Evolutionary conservation across 2,113 vertebrate genomes (phyloP).

Genomic region (Ammodytes marinus): DNA sequence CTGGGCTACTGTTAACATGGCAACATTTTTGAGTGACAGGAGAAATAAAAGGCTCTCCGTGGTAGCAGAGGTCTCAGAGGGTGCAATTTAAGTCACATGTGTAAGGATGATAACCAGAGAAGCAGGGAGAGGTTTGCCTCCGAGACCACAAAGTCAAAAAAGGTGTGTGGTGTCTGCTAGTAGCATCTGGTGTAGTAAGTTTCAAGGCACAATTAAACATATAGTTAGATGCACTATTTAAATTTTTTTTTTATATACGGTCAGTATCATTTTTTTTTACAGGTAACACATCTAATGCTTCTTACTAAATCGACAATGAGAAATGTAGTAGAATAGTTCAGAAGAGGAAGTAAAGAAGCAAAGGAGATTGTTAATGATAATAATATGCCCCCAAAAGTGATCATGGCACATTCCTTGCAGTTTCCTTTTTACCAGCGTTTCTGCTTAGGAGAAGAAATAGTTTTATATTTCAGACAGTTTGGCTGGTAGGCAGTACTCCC

Average conservation of each 20-base stretch:
- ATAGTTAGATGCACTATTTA: no score
- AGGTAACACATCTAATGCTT: no score
- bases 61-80: constrained; percentile 13
- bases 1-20: constrained; percentile 32
- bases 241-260: not conserved
- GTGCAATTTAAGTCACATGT: constrained; percentile 29
- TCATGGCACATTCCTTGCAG: constrained; percentile 4
- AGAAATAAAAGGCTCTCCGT: constrained; percentile 15
- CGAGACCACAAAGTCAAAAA: not conserved
- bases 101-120: constrained; percentile 10
- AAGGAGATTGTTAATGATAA: not conserved
- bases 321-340: not conserved
- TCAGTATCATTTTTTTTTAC: not conserved
- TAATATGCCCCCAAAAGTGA: not conserved
- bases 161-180: constrained; percentile 5
- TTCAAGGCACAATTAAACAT: not conserved
- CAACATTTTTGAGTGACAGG: constrained; percentile 59
- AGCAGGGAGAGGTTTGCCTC: constrained; percentile 15
- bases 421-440: constrained; percentile 6
- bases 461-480: constrained; percentile 47
- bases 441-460: constrained; percentile 26
- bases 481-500: constrained; percentile 9
- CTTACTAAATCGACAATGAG: not conserved
- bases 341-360: not conserved
- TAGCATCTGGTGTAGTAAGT: no score